Evolutionary conservation across 2,797 vertebrate genomes (phyloP).

Genomic region (Mormyrus hasselquistii): DNA sequence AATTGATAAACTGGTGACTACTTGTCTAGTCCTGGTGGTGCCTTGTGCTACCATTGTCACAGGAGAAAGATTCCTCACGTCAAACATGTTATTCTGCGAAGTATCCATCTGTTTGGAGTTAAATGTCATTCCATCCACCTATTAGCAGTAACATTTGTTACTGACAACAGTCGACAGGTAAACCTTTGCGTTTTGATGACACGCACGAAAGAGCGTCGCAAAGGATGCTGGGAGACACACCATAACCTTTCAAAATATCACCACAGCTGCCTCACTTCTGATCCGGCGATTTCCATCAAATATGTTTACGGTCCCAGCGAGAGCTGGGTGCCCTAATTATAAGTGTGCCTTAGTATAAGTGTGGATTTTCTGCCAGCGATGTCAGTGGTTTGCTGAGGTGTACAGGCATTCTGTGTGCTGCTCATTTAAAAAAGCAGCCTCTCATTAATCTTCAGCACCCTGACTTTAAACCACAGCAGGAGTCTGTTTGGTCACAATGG

Average conservation of each 20-base stretch:
- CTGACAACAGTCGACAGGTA: conserved; percentile 11
- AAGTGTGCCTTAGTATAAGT: neutral
- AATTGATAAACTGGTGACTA: neutral
- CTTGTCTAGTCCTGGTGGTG: neutral
- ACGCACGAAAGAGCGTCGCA: neutral
- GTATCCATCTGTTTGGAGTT: neutral
- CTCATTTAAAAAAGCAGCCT: neutral
- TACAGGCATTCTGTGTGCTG: neutral
- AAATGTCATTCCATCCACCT: conserved; percentile 13
- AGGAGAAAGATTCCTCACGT: neutral
- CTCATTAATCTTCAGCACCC: neutral
- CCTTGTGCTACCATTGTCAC: neutral
- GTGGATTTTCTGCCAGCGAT: neutral
- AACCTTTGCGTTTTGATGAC: conserved; percentile 9
- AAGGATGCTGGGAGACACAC: neutral
- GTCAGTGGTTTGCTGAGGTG: neutral
- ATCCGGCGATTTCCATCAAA: neutral
- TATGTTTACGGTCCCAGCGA: neutral
- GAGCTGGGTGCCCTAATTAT: neutral
- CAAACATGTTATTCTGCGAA: neutral
- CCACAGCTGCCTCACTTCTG: neutral
- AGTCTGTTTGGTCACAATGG: neutral
- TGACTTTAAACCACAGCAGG: neutral
- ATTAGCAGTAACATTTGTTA: conserved; percentile 15
- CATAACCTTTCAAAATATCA: conserved; percentile 15